Conservation (phyloP, 2,113 vertebrate genomes). For the Ochotona princeps region DNA sequence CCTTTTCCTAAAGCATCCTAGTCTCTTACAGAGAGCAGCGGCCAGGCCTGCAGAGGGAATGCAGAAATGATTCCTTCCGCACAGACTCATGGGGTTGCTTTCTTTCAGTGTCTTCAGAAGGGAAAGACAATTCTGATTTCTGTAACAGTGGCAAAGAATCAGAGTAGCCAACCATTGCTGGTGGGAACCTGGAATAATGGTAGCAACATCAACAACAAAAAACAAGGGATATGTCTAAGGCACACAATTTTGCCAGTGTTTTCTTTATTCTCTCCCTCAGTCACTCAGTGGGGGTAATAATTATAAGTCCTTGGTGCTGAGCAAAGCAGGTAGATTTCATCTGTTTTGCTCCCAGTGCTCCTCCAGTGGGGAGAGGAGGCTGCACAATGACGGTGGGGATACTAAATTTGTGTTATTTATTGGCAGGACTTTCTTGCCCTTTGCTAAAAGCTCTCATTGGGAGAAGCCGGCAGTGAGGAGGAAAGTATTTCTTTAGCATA, state of each 20-base stretch:
- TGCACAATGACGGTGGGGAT: conserved; percentile 62
- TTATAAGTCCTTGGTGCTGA: conserved; percentile 64
- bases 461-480: conserved; percentile 65
- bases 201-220: background rate
- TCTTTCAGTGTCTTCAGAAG: conserved; percentile 19
- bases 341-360: conserved; percentile 60
- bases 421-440: conserved; percentile 77
- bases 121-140: conserved; percentile 59
- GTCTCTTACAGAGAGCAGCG: background rate
- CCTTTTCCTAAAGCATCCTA: conserved; percentile 55
- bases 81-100: conserved; percentile 25
- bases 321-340: conserved; percentile 72
- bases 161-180: background rate
- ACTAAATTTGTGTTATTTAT: conserved; percentile 81
- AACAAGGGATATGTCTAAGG: conserved; percentile 4
- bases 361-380: conserved; percentile 48
- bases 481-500: conserved; percentile 79
- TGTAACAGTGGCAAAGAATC: background rate
- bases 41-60: conserved; percentile 34
- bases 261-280: conserved; percentile 46
- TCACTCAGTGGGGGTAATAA: conserved; percentile 55
- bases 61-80: conserved; percentile 34
- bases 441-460: conserved; percentile 80
- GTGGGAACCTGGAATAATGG: conserved; percentile 39
- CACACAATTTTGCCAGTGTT: background rate